Percentiles rank a stretch among this genome's conserved stretches.
Conservation (phyloP, 1,140 invertebrate species). For the Rhagoletis pomonella region DNA sequence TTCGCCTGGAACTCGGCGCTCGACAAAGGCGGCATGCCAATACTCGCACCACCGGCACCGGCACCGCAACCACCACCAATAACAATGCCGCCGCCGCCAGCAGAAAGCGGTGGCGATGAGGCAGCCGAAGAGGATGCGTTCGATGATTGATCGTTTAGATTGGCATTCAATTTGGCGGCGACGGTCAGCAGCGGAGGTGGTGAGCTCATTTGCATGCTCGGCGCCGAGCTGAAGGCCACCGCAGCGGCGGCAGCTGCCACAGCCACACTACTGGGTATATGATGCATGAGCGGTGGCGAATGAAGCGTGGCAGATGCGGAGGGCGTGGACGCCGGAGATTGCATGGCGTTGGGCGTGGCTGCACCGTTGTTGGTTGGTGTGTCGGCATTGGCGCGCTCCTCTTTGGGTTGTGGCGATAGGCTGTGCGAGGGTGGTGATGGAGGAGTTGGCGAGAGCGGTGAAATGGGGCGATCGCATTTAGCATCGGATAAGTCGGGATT, state of each 20-base stretch:
- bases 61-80: neutral
- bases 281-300: constrained; percentile 61
- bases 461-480: constrained; percentile 82
- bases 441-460: constrained; percentile 75
- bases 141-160: constrained; percentile 58
- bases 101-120: constrained; percentile 62
- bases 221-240: constrained; percentile 51
- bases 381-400: constrained; percentile 60
- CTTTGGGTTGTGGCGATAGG: constrained; percentile 60
- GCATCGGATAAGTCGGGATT: constrained; percentile 96
- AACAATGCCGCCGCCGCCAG: neutral
- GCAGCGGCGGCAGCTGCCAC: constrained; percentile 53
- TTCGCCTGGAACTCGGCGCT: constrained; percentile 69
- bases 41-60: neutral
- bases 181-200: constrained; percentile 67
- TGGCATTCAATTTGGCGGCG: constrained; percentile 63
- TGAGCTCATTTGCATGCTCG: constrained; percentile 67
- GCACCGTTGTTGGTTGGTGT: constrained; percentile 52
- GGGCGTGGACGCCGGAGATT: constrained; percentile 54
- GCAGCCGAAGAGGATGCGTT: constrained; percentile 61
- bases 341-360: constrained; percentile 51
- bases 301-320: constrained; percentile 30
- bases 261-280: constrained; percentile 60
- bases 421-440: constrained; percentile 62
- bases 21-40: constrained; percentile 56